Evolutionary conservation across 2,797 vertebrate species (phyloP), one percentile per base, ranked within the genome.

Genomic region (Sitta carolinensis): DNA sequence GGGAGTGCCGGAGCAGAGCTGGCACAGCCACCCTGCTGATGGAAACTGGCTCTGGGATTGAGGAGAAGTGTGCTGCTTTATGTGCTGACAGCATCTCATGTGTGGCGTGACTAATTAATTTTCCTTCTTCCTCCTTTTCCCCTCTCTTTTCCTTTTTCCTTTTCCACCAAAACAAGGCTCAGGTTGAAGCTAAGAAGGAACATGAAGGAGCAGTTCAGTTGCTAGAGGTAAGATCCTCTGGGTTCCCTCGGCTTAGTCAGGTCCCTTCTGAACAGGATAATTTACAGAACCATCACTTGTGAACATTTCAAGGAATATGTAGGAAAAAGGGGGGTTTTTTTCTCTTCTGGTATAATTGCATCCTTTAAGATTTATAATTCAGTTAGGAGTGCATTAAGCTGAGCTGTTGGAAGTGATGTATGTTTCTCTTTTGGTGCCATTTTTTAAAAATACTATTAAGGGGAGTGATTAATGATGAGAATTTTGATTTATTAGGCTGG

Each of bases 111-210:
- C n/a, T 96, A 42, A 89, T 8, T 22, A 3, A 1, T 27, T 86
- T n/a, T 8, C 92, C 50, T 26, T 13, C 47, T 51, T 48, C 16
- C 30, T 21, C 29, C 43, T 5, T 5, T 8, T 40, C 1, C 55
- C 64, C 32, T 17, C 4, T 30, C 7, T 5, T 16, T 3, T 5
- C 12, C 13, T 7, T 16, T 4, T 9, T 3, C 18, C 38, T 48
- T 72, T 22, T 3, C 64, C 25, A 69, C 92, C 16, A 92, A 91
- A 93, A 27, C 84, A 62, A 99, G 99, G 99, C 99, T 99, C 99
- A 99, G 98, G 99, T 99, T 98, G 99, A 99, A 98, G 99, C 99
- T 94, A 99, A 99, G 98, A 99, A 98, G 97, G 99, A 99, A 79
- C 99, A 99, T 98, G 99, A 99, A 97, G 99, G 99, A 10, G 99